Percentiles rank a stretch among this genome's conserved stretches.
Evolutionary conservation across 2,888 invertebrate genomes (phyloP).

Genomic region (Rhingia rostrata): DNA sequence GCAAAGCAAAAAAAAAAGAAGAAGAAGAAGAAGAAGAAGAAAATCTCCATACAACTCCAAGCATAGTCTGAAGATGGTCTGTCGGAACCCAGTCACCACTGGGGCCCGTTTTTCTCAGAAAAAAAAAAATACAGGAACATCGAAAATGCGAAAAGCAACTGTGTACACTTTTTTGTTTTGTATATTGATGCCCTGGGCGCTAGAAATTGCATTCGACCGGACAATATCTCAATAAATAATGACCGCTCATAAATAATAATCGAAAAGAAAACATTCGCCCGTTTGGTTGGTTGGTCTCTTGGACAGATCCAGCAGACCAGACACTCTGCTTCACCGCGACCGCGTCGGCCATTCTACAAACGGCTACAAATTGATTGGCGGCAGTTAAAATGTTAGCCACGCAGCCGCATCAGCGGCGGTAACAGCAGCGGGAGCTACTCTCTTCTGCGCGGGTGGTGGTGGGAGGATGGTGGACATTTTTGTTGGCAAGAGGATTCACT

Average conservation of each 20-base stretch:
- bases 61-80: conserved; percentile 49
- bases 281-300: conserved; percentile 5
- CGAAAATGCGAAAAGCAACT: conserved; percentile 34
- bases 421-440: conserved; percentile 56
- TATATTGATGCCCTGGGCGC: conserved; percentile 79
- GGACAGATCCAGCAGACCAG: conserved; percentile 44
- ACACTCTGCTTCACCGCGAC: conserved; percentile 20
- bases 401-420: neutral
- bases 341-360: conserved; percentile 32
- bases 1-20: conserved; percentile 30
- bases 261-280: conserved; percentile 77
- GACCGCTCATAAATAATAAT: conserved; percentile 81
- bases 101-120: conserved; percentile 54
- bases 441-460: conserved; percentile 41
- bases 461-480: conserved; percentile 60
- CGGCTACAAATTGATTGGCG: conserved; percentile 74
- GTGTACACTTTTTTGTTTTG: conserved; percentile 71
- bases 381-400: conserved; percentile 61
- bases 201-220: conserved; percentile 79
- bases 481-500: conserved; percentile 49
- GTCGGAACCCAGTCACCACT: conserved; percentile 39
- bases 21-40: conserved; percentile 26
- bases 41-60: conserved; percentile 62
- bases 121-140: conserved; percentile 5
- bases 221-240: conserved; percentile 81